Base-by-base conservation (phyloP, 2,888 invertebrate genomes). In the Synanthedon formicaeformis region DNA sequence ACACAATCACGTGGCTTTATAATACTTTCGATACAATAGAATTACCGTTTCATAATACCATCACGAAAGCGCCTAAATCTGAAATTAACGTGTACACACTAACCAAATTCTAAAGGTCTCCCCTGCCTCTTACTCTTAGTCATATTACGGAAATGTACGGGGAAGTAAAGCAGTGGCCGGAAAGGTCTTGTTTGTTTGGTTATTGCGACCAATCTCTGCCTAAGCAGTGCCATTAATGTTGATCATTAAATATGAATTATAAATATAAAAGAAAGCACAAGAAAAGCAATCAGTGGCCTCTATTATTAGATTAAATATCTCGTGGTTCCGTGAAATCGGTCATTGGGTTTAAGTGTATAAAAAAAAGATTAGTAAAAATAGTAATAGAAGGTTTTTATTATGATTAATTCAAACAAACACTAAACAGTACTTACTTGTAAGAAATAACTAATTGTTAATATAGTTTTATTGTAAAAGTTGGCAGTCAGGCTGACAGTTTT, bases 201-300 rank as follows among this genome's bases (percentile, higher is more conserved):
- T 58, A 55, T 53, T 62, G 55, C 60, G 66, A 68, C 67, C 64
- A 63, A 69, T 65, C 61, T 62, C 62, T 67, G 76, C 76, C 76
- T 71, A 76, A 81, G 78, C 79, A 77, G 71, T 75, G 73, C 78
- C 82, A 82, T 86, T 84, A 85, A 81, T 78, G 83, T 80, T 76
- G 81, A 85, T 86, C 83, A 86, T 86, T 86, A 86, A 85, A 86
- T 83, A 83, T 84, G 79, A 84, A 85, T 86, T 86, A 86, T 85
- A 84, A 85, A 83, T 83, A 81, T 79, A 77, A 83, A 83, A 81
- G 82, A 83, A 83, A 82, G 78, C 74, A 75, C 60, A 83, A 83
- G 81, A 83, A 81, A 82, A 79, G 84, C 73, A 84, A 84, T 84
- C 82, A 81, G 66, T 63, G 67, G 62, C 72, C 68, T 69, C 76